Conservation (phyloP, 2,797 vertebrate species). For the Hozukius guyotensis region DNA sequence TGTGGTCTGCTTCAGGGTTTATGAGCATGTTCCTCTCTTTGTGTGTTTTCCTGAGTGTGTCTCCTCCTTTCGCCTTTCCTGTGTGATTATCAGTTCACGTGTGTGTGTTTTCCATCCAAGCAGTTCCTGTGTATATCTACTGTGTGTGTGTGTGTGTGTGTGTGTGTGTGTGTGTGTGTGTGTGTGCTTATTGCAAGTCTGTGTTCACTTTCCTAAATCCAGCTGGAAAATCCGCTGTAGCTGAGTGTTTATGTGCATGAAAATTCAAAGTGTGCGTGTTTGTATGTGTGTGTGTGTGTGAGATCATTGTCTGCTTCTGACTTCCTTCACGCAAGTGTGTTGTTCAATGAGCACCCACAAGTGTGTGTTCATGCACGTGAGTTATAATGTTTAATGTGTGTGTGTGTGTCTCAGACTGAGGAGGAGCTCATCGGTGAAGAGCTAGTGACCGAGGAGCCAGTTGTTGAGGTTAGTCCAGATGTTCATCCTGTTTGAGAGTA, state of each 20-base stretch:
- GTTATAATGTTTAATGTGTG: not conserved
- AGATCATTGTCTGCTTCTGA: slow-evolving; percentile 1
- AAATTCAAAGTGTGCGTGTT: not conserved
- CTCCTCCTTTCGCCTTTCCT: slow-evolving; percentile 10
- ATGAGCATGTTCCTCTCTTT: slow-evolving; percentile 28
- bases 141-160: not conserved
- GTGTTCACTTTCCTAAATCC: not conserved
- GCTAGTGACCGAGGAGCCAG: slow-evolving; percentile 67
- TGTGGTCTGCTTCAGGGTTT: not conserved
- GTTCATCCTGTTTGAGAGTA: not conserved
- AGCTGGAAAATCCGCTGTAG: too few species aligned
- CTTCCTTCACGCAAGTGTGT: not conserved
- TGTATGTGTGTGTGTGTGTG: not conserved
- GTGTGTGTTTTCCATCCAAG: not conserved
- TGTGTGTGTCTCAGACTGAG: slow-evolving; percentile 68
- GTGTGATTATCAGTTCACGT: not conserved
- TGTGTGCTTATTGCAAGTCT: not conserved
- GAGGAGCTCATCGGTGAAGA: slow-evolving; percentile 70
- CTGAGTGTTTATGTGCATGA: not conserved
- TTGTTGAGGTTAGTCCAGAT: slow-evolving; percentile 70
- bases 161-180: not conserved
- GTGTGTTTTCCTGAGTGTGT: slow-evolving; percentile 5
- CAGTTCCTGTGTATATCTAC: slow-evolving; percentile 7
- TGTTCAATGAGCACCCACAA: not conserved
- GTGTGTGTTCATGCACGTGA: not conserved